Base-by-base conservation (phyloP, 1,140 invertebrate genomes). In the Gonioctena quinquepunctata region DNA sequence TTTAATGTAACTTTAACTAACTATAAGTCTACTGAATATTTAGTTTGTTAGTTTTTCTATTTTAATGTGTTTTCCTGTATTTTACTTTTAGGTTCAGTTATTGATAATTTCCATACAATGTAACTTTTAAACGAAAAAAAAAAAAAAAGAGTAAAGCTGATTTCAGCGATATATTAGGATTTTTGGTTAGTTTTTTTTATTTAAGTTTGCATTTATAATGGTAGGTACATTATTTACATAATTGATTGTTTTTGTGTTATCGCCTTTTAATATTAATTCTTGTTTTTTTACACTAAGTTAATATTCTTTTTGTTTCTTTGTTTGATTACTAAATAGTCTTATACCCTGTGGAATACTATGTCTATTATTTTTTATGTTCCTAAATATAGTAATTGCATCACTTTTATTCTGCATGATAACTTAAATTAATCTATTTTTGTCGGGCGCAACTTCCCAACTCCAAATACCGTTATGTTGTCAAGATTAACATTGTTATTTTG, bases 401-500 rank as follows among this genome's bases (percentile, higher is more conserved):
- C 25, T 48, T 48, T 63, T 42, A 42, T 63, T 63, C 19, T 63
- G 26, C 27, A 63, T 42, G 33, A 63, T 48, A 6, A 63, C 60
- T 48, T 63, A 33, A 63, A 63, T 42, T 48, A 63, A 63, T 63
- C 60, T 63, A 63, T 63, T 63, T 28, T 21, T 16, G 33, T 63
- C 6, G 26, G 60, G 16, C 1, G 2, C 18, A 42, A 8, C 13
- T 42, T 63, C 26, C 60, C 60, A 18, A 63, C 33, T 63, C 28
- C 42, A 25, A 63, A 42, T 42, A 63, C 28, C 6, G 26, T 33
- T 33, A 63, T 63, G 33, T 42, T 62, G 33, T 62, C 60, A 28
- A 62, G 60, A 19, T 48, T 48, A 42, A 62, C 60, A 25, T 42
- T 62, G 21, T 33, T 2, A 48, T 62, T 22, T 33, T 48, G n/a